These are phyloP conservation scores for Diadumene lineata DNA, from an alignment of 92 coral and sea anemone species.

Conservation along the genomic window DNA sequence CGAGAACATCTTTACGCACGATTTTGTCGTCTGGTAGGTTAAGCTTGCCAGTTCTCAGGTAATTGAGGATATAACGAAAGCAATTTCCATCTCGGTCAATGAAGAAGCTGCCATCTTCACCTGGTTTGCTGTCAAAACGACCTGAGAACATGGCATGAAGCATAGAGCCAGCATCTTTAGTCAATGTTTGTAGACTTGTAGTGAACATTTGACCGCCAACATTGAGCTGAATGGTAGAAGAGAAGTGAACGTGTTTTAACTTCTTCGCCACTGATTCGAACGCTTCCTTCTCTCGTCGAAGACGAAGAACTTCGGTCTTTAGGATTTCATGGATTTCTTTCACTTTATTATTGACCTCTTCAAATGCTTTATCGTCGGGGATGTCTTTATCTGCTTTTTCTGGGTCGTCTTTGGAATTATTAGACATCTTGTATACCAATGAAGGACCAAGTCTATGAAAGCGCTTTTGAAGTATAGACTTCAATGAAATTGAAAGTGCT, in stretches of 20 bases:
- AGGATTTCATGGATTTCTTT: constrained; percentile 14
- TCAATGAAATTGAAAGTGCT: too few species aligned
- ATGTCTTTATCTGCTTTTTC: too few species aligned
- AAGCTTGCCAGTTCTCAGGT: constrained; percentile 65
- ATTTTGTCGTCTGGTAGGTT: constrained; percentile 57
- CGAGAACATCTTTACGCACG: constrained; percentile 42
- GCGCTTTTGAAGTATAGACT: too few species aligned
- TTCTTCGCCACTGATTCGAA: constrained; percentile 64
- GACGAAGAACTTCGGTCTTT: constrained; percentile 11
- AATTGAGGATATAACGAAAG: constrained; percentile 73
- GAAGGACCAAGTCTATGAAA: too few species aligned
- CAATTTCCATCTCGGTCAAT: constrained; percentile 79
- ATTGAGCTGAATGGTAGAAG: constrained; percentile 52
- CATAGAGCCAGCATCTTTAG: constrained; percentile 74
- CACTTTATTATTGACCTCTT: not conserved
- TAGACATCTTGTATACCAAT: too few species aligned
- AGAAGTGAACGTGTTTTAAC: constrained; percentile 59
- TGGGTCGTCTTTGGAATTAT: too few species aligned
- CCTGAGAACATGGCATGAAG: constrained; percentile 77
- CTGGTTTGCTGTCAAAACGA: constrained; percentile 70
- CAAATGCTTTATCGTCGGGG: not conserved
- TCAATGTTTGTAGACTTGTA: constrained; percentile 57
- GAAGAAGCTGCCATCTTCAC: constrained; percentile 71
- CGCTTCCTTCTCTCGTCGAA: constrained; percentile 51
- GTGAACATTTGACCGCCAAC: constrained; percentile 73